Base-by-base conservation (phyloP, 2,113 vertebrate species). In the Lipophrys pholis region DNA sequence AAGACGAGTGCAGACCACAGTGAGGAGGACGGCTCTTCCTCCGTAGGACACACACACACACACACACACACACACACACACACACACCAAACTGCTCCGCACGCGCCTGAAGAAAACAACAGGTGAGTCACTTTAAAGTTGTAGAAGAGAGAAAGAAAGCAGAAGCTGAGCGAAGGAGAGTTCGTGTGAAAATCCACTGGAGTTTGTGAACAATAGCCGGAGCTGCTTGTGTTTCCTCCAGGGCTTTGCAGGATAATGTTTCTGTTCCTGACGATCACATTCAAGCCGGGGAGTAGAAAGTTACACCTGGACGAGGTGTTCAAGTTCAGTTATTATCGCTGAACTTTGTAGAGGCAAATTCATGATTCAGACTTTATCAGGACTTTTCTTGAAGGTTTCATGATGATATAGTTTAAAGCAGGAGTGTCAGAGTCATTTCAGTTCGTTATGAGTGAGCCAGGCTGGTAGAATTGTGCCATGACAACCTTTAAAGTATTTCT, bases 121-220 rank as follows among this genome's bases (percentile, higher is more conserved):
- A 82, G 87, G 89, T 91, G 70, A 83, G 85, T 0, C 5, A 9
- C 42, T 51, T 30, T 30, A 30, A 30, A 30, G 21, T 30, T 4
- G 21, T 30, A 30, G 21, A 30, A 30, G 21, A 2, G 2, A 30
- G 21, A 30, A 30, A 30, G 21, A 2, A 30, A 30, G 2, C 21
- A 30, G 21, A 30, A 30, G 21, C 21, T 30, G 21, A 30, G 21
- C 11, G 30, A 9, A 68, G 38, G 10, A 15, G 11, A 15, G 49
- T 16, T 42, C 60, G 41, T 58, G 51, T 45, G 80, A 69, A 71
- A 45, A 5, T 21, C 16, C 21, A 30, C 2, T 30, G 21, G 21
- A 43, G 15, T 5, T 14, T 15, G 11, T 11, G 10, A 21, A 8
- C 1, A n/a, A 64, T 43, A 78, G 16, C 12, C 61, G 6, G 43